A percentile compares a stretch with the other conserved stretches of the same genome.
Evolutionary conservation across 1,140 invertebrate species (phyloP).

Genomic region (Lepidurus arcticus): DNA sequence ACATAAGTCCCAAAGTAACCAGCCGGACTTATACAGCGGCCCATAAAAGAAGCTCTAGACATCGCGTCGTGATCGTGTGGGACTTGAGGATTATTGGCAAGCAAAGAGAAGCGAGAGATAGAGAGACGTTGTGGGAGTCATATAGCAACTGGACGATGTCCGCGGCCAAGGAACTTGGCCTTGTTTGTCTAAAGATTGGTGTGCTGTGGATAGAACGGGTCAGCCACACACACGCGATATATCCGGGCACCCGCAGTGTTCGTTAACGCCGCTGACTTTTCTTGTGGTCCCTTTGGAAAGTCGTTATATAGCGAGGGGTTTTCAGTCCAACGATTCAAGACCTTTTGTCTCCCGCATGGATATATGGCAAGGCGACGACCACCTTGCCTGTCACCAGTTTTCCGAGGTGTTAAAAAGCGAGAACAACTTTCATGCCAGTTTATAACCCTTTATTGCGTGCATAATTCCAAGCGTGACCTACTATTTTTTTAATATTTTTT

Average conservation of each 20-base stretch:
- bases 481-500: too few relatives aligned
- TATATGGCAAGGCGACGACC: neutral
- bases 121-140: too few relatives aligned
- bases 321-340: neutral
- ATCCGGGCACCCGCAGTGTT: constrained; percentile 7
- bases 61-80: neutral
- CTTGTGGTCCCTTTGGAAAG: neutral
- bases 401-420: neutral
- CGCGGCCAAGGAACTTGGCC: too few relatives aligned
- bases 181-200: neutral
- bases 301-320: neutral
- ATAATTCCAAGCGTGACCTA: too few relatives aligned
- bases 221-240: neutral
- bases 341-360: neutral
- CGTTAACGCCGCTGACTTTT: neutral
- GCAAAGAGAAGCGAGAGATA: neutral
- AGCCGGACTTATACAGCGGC: constrained; percentile 3
- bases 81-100: neutral
- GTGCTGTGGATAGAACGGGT: neutral
- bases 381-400: neutral
- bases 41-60: neutral
- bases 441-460: neutral
- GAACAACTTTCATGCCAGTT: neutral
- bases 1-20: neutral
- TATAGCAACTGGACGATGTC: too few relatives aligned